Evolutionary conservation across 1,140 invertebrate species (phyloP).

Genomic region (Venustaconcha ellipsiformis): DNA sequence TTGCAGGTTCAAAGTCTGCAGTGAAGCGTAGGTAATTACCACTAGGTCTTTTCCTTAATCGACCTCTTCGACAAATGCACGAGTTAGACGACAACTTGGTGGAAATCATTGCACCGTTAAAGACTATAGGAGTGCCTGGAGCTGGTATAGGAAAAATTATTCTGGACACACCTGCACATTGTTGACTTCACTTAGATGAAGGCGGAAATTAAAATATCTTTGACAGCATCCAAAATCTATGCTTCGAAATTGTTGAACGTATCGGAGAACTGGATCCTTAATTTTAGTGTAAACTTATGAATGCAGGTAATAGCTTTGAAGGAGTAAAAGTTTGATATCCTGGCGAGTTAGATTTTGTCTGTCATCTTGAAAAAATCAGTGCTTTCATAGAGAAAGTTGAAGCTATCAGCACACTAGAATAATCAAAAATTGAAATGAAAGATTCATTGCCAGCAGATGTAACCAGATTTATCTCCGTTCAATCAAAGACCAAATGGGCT

Average conservation of each 20-base stretch:
- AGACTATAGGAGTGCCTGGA: background rate
- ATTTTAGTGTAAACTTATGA: slow-evolving; percentile 4
- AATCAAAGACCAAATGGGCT: background rate
- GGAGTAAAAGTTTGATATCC: slow-evolving; percentile 17
- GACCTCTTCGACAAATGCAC: background rate
- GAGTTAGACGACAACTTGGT: slow-evolving; percentile 4
- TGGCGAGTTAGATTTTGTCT: slow-evolving; percentile 17
- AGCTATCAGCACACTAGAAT: background rate
- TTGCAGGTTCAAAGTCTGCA: background rate
- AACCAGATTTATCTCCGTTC: background rate
- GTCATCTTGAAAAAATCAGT: background rate
- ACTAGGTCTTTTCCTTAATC: background rate
- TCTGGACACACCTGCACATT: slow-evolving; percentile 5
- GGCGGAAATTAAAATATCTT: slow-evolving; percentile 3
- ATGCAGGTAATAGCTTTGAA: slow-evolving; percentile 14
- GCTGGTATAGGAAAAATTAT: background rate
- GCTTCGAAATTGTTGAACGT: background rate
- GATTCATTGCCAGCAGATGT: background rate
- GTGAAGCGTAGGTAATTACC: slow-evolving; percentile 5
- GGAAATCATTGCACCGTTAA: background rate
- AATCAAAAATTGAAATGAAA: slow-evolving; percentile 2
- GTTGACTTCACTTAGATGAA: background rate
- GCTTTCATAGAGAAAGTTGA: slow-evolving; percentile 5
- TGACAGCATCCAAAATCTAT: background rate
- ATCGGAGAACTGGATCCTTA: slow-evolving; percentile 11